Base-by-base conservation (phyloP, 2,888 invertebrate genomes). In the Caenorhabditis sinica region DNA sequence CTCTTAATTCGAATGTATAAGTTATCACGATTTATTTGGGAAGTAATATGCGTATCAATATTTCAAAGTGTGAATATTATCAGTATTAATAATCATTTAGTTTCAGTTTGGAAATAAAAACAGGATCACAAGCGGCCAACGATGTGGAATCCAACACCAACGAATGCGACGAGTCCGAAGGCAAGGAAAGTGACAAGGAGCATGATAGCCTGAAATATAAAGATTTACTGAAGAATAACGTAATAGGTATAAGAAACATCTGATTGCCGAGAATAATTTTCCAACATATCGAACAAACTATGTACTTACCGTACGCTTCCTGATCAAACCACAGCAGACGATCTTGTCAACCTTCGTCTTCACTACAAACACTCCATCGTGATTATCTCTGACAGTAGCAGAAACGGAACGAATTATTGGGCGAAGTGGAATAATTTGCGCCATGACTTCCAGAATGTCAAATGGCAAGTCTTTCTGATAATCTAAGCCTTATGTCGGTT, bases 131-230 rank as follows among this genome's bases (percentile, higher is more conserved):
- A 0, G 0, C 28, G 20, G 17, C 40, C 56, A 28, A 43, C 9
- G 17, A 69, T 17, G 17, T 13, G 23, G 9, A 56, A 40, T 1
- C 56, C 69, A 40, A 23, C 25, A n/a, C 69, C 69, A 15, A 69
- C 23, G 33, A 69, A 23, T 2, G 20, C 36, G 11, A 69, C 56
- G 11, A 69, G 28, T 25, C 69, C 69, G 36, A 69, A 56, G 0
- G 23, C 36, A 6, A 36, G 3, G 15, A 56, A 40, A 15, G 40
- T 17, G 13, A 69, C 6, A 3, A 69, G 15, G 11, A 53, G 5
- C 69, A 69, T 56, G 1, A 40, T 20, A 11, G 25, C 56, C 69
- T 69, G 69, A 40, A 69, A 69, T n/a, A 11, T 9, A 11, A 20
- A 20, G 36, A 36, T 15, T 36, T n/a, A 28, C 3, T 11, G 45